phyloP scores from a whole-genome alignment of 1,140 invertebrate species.

The Ericerus pela region DNA sequence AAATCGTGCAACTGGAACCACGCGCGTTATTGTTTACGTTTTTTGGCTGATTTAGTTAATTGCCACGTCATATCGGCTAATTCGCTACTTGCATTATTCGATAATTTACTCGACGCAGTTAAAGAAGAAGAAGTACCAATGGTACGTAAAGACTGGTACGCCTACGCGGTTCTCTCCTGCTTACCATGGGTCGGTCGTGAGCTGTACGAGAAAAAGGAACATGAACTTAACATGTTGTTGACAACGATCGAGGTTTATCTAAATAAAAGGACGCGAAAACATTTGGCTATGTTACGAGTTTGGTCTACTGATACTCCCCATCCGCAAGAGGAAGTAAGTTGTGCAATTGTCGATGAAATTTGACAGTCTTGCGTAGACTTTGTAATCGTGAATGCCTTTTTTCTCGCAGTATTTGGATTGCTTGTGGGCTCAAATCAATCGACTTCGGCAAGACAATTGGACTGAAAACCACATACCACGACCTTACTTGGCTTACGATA shows the following conservation, averaged over 20 bases:
- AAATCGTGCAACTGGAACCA: constrained; percentile 83
- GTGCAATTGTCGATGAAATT: background rate
- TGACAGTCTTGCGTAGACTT: background rate
- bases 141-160: constrained; percentile 86
- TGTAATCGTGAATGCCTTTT: background rate
- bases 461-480: constrained; percentile 89
- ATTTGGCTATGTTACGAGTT: constrained; percentile 76
- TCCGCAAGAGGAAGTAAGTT: constrained; percentile 77
- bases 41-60: constrained; percentile 90
- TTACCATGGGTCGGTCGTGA: constrained; percentile 93
- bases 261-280: constrained; percentile 81
- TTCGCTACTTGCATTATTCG: constrained; percentile 78
- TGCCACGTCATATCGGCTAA: constrained; percentile 89
- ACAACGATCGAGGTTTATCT: constrained; percentile 89
- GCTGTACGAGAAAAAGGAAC: constrained; percentile 91
- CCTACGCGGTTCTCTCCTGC: constrained; percentile 85
- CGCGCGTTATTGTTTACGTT: constrained; percentile 73
- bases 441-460: constrained; percentile 89
- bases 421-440: constrained; percentile 88
- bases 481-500: constrained; percentile 91
- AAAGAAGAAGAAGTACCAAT: constrained; percentile 84
- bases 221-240: constrained; percentile 78
- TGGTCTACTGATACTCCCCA: constrained; percentile 86
- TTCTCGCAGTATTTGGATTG: constrained; percentile 72
- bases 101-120: constrained; percentile 86